Percentiles rank a stretch among this genome's conserved stretches.
These are phyloP conservation scores for Epizoanthus scotinus DNA, from an alignment of 92 coral and sea anemone genomes.

Conservation along the genomic window DNA sequence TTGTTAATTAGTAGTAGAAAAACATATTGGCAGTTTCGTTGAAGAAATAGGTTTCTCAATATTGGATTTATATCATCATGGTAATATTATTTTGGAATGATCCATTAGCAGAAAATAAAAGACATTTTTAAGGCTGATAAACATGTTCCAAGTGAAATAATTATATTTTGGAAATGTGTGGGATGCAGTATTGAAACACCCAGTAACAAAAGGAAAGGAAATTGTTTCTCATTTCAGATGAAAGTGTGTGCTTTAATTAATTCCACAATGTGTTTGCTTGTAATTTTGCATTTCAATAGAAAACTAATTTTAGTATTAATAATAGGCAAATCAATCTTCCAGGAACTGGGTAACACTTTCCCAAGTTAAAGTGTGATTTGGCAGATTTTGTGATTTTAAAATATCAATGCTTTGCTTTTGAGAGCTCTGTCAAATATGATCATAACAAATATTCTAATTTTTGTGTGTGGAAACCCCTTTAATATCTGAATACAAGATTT, in stretches of 20 bases:
- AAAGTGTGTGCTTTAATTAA: not conserved
- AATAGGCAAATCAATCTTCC: too few species aligned
- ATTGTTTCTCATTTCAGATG: slow-evolving; percentile 4
- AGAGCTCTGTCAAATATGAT: too few species aligned
- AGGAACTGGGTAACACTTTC: too few species aligned
- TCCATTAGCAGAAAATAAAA: not conserved
- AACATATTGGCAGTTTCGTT: not conserved
- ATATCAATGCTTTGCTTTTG: too few species aligned
- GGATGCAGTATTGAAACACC: not conserved
- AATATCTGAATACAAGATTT: too few species aligned
- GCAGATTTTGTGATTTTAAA: too few species aligned
- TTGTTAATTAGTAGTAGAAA: not conserved
- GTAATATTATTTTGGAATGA: slow-evolving; percentile 4
- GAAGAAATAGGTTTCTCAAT: not conserved
- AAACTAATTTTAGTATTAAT: not conserved
- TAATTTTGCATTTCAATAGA: slow-evolving; percentile 1
- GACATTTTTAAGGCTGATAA: not conserved
- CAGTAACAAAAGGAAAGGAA: slow-evolving; percentile 1
- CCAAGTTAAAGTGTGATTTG: too few species aligned
- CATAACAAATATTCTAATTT: too few species aligned
- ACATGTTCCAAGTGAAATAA: not conserved
- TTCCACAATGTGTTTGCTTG: not conserved
- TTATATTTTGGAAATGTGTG: slow-evolving; percentile 17
- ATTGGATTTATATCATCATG: slow-evolving; percentile 1
- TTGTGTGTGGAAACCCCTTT: too few species aligned